Evolutionary conservation across 2,113 vertebrate genomes (phyloP).

Genomic region (Emydocephalus ijimae): DNA sequence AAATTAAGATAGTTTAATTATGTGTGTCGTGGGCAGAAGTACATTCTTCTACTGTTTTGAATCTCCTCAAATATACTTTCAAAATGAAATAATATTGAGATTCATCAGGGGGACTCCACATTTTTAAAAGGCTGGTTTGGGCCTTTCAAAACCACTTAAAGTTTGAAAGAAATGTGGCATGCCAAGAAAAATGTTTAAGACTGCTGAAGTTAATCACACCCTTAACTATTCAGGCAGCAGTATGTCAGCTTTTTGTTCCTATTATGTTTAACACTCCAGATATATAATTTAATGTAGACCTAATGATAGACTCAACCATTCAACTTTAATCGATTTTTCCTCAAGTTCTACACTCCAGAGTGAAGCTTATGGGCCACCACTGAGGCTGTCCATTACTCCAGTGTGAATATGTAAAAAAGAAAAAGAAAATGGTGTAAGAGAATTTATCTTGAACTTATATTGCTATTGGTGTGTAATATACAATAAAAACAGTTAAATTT

Average conservation of each 20-base stretch:
- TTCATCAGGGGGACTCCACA: background rate
- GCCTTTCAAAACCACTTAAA: conserved; percentile 43
- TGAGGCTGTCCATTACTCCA: conserved; percentile 74
- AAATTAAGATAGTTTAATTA: background rate
- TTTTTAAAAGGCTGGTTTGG: background rate
- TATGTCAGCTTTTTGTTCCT: conserved; percentile 67
- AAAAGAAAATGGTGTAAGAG: conserved; percentile 45
- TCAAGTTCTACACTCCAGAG: conserved; percentile 71
- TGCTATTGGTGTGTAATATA: conserved; percentile 83
- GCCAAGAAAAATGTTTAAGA: conserved; percentile 71
- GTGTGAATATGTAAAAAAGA: conserved; percentile 61
- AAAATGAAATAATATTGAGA: background rate
- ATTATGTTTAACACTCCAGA: conserved; percentile 79
- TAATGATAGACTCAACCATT: conserved; percentile 77
- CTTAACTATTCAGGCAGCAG: conserved; percentile 68
- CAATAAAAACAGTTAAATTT: conserved; percentile 84
- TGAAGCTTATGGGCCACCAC: conserved; percentile 71
- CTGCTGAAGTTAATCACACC: conserved; percentile 74
- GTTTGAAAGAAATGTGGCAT: conserved; percentile 73
- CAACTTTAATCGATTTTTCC: conserved; percentile 73
- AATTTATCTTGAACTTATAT: conserved; percentile 75
- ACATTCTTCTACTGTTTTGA: background rate
- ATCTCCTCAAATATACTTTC: background rate
- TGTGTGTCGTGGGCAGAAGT: background rate
- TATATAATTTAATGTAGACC: conserved; percentile 77